Conservation (phyloP, 2,888 invertebrate species). For the Catocala nupta region DNA sequence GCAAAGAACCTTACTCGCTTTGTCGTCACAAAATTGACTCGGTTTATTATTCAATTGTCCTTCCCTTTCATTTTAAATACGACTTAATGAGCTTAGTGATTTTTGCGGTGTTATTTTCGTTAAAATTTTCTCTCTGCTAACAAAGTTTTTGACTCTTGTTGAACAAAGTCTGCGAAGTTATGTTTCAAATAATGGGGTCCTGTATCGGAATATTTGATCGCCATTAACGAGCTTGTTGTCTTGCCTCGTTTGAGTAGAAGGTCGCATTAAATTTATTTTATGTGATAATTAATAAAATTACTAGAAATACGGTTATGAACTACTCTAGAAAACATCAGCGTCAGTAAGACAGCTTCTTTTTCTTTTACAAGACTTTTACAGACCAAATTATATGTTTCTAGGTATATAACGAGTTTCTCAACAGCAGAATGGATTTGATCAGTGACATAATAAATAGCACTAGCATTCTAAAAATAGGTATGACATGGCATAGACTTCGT, state of each 20-base stretch:
- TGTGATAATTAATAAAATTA: too few relatives aligned
- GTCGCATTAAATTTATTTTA: too few relatives aligned
- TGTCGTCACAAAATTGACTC: constrained; percentile 69
- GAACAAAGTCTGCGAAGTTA: constrained; percentile 31
- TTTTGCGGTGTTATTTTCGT: constrained; percentile 50
- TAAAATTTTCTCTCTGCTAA: constrained; percentile 19
- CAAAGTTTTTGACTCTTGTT: constrained; percentile 38
- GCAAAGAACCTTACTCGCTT: constrained; percentile 62
- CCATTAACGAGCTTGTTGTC: constrained; percentile 17
- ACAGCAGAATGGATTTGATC: too few relatives aligned
- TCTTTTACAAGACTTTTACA: too few relatives aligned
- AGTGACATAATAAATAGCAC: too few relatives aligned
- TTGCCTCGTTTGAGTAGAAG: constrained; percentile 2
- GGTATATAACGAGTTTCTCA: too few relatives aligned
- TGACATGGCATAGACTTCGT: too few relatives aligned
- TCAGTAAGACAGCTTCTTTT: too few relatives aligned
- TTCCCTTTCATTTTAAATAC: constrained; percentile 54
- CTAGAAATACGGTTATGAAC: too few relatives aligned
- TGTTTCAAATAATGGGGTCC: constrained; percentile 22
- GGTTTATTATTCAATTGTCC: constrained; percentile 77
- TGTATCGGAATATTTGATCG: constrained; percentile 25
- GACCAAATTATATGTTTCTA: too few relatives aligned
- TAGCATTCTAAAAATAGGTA: too few relatives aligned
- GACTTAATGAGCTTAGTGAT: constrained; percentile 58
- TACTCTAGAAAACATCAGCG: too few relatives aligned